These are phyloP conservation scores for Ennomos fuscantarius DNA, from an alignment of 2,888 invertebrate species.

Conservation along the genomic window DNA sequence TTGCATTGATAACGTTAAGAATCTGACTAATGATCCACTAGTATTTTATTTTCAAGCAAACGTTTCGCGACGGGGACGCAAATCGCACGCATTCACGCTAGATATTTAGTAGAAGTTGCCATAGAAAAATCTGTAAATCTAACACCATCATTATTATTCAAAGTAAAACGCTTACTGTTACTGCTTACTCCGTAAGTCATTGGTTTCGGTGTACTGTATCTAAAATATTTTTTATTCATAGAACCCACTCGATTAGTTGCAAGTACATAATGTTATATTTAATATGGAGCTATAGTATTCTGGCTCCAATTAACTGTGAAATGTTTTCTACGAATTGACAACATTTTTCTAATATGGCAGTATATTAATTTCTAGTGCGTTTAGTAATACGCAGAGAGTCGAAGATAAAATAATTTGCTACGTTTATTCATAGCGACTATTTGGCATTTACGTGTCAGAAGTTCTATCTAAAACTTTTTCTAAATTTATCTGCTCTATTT, in stretches of 20 bases:
- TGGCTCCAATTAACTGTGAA: too few relatives aligned
- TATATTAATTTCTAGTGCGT: background rate
- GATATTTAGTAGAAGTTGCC: slow-evolving; percentile 49
- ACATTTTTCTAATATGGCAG: slow-evolving; percentile 13
- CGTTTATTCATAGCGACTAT: too few relatives aligned
- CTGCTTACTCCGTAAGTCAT: too few relatives aligned
- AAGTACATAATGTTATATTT: too few relatives aligned
- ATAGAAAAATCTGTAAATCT: slow-evolving; percentile 1
- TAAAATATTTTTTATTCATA: too few relatives aligned
- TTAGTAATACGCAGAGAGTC: slow-evolving; percentile 10
- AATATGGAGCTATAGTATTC: too few relatives aligned
- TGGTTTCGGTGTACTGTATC: too few relatives aligned
- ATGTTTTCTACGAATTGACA: slow-evolving; percentile 15
- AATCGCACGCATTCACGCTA: slow-evolving; percentile 70
- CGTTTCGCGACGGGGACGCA: slow-evolving; percentile 68
- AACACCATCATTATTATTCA: background rate
- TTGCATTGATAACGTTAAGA: slow-evolving; percentile 13
- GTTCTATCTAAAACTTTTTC: too few relatives aligned
- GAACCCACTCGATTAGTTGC: too few relatives aligned
- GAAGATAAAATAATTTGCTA: too few relatives aligned
- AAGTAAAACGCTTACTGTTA: background rate
- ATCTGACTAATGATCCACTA: slow-evolving; percentile 28
- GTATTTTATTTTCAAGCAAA: slow-evolving; percentile 52
- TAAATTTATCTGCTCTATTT: too few relatives aligned
- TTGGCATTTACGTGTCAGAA: too few relatives aligned